Base-by-base conservation (phyloP, 2,797 vertebrate genomes). In the Diceros bicornis region DNA sequence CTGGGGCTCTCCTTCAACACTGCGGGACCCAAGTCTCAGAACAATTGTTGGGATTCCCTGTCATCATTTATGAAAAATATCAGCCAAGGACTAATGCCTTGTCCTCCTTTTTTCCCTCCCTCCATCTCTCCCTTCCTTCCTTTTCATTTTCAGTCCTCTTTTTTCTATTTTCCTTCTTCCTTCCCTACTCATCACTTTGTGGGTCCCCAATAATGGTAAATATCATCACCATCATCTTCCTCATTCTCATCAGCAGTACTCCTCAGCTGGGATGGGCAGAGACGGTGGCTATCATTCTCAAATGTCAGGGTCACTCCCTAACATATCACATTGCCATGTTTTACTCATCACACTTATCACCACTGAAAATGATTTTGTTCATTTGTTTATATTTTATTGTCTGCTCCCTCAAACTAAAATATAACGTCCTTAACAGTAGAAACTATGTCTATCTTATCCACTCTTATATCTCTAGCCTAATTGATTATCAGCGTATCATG, bases 181-280 rank as follows among this genome's bases (percentile, higher is more conserved):
- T 68, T 12, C 10, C 27, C 4, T 23, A 32, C 34, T 34, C 59
- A 37, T 29, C 52, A 32, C 16, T 29, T 59, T 29, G 1, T 20
- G 34, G 41, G 7, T 0, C 20, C 23, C 3, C 8, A 27, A 0
- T 18, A 71, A 82, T 23, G 10, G 23, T 27, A 47, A 55, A 14
- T 14, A 41, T 2, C 6, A 17, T 41, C 3, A 1, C 57, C 32
- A 14, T 5, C 10, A 1, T 11, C 37, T 37, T 82, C 7, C 20
- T 34, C 7, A 25, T 18, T 34, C 13, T 21, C 34, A n/a, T 37
- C 44, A n/a, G 52, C 4, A 57, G 12, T n/a, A 4, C 25, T 18
- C 27, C 55, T 92, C 71, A 29, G 52, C 12, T 17, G 3, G 3
- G 21, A 27, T 6, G 18, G 20, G 21, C 18, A n/a, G 5, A 79